These are phyloP conservation scores for Drosophila macrospina DNA, from an alignment of 2,888 invertebrate species.

Conservation along the genomic window DNA sequence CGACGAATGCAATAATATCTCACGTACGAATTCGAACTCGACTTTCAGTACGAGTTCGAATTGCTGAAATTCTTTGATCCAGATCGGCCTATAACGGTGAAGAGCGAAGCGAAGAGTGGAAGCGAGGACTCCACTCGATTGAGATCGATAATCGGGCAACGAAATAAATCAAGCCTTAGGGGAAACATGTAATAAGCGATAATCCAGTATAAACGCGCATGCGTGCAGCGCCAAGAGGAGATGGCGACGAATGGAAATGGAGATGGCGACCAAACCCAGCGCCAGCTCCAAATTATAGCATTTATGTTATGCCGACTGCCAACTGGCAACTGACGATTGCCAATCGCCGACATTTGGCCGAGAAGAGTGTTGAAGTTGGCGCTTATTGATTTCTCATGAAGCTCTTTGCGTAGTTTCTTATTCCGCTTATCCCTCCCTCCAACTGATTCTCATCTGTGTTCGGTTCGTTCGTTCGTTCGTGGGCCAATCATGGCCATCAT, in stretches of 20 bases:
- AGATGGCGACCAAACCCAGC: conserved; percentile 33
- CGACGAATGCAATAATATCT: conserved; percentile 59
- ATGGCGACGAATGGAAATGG: conserved; percentile 3
- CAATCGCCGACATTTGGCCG: conserved; percentile 34
- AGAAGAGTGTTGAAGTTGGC: conserved; percentile 36
- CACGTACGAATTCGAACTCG: conserved; percentile 61
- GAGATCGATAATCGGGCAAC: conserved; percentile 66
- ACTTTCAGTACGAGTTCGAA: conserved; percentile 35
- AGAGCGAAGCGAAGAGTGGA: not conserved
- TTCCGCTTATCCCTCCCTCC: not conserved
- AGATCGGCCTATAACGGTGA: conserved; percentile 51
- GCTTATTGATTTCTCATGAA: conserved; percentile 73
- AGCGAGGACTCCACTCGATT: conserved; percentile 14
- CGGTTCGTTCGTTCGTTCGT: not conserved
- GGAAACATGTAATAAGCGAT: conserved; percentile 76
- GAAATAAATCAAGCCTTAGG: conserved; percentile 63
- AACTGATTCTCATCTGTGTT: conserved; percentile 10
- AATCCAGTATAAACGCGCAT: conserved; percentile 79
- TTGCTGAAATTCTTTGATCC: conserved; percentile 56
- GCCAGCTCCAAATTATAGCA: conserved; percentile 63
- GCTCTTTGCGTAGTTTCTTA: conserved; percentile 9
- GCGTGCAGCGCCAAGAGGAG: conserved; percentile 61
- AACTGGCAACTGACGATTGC: conserved; percentile 10
- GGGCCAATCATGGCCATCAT: conserved; percentile 45
- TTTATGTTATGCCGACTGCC: conserved; percentile 51